Percentiles rank a stretch among this genome's conserved stretches.
Evolutionary conservation across 2,888 invertebrate genomes (phyloP).

Genomic region (Dryobotodes eremita): DNA sequence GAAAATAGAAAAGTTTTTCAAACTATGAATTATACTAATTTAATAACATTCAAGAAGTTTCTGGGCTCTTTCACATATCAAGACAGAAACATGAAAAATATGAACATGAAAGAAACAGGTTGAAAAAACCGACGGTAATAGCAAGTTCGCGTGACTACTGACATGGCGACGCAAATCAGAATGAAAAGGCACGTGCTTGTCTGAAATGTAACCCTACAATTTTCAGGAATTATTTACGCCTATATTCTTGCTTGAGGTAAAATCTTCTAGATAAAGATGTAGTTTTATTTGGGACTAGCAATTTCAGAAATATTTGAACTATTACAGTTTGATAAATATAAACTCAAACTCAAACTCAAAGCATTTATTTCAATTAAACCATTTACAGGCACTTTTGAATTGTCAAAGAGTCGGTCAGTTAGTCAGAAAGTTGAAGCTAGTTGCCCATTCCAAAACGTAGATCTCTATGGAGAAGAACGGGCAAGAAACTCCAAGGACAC

Average conservation of each 20-base stretch:
- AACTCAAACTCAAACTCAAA: too few relatives aligned
- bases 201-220: slow-evolving; percentile 38
- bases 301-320: not conserved
- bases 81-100: slow-evolving; percentile 40
- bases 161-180: slow-evolving; percentile 44
- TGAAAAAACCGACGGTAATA: slow-evolving; percentile 55
- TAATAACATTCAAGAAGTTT: slow-evolving; percentile 35
- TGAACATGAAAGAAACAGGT: slow-evolving; percentile 44
- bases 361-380: too few relatives aligned
- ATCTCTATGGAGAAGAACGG: too few relatives aligned
- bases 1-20: slow-evolving; percentile 2
- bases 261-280: not conserved
- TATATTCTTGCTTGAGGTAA: not conserved
- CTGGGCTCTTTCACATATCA: slow-evolving; percentile 10
- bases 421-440: too few relatives aligned
- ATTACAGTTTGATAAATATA: not conserved
- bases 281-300: not conserved
- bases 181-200: slow-evolving; percentile 54
- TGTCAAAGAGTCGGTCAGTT: too few relatives aligned
- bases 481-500: too few relatives aligned
- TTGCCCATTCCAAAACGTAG: too few relatives aligned
- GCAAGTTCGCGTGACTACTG: slow-evolving; percentile 62
- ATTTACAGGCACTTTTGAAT: too few relatives aligned
- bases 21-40: slow-evolving; percentile 16
- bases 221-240: slow-evolving; percentile 7